A percentile compares a stretch with the other conserved stretches of the same genome.
phyloP scores from a whole-genome alignment of 2,888 invertebrate species.

The Nemoura dubitans region DNA sequence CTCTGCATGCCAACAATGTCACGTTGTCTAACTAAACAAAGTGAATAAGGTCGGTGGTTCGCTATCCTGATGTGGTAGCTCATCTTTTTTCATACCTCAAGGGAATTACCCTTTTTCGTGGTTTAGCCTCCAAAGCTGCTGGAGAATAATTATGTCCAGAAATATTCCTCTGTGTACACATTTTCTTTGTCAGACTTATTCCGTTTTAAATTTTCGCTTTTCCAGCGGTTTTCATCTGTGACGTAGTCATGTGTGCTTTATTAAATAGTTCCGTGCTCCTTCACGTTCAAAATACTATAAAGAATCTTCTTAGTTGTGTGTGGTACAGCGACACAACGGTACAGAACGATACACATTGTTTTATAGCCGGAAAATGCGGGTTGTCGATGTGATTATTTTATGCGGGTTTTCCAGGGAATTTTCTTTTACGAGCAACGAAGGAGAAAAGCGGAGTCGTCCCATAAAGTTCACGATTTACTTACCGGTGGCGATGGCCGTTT shows the following conservation, averaged over 20 bases:
- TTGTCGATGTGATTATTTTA: not conserved
- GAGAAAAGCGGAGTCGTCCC: not conserved
- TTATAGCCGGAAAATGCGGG: not conserved
- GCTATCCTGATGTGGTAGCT: not conserved
- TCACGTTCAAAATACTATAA: not conserved
- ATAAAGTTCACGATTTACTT: slow-evolving; percentile 46
- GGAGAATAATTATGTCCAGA: not conserved
- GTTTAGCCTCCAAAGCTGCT: not conserved
- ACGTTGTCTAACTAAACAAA: not conserved
- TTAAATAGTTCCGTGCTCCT: not conserved
- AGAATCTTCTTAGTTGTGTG: not conserved
- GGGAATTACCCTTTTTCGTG: not conserved
- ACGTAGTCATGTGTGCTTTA: not conserved
- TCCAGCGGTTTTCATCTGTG: not conserved
- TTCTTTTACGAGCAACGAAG: not conserved
- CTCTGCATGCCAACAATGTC: not conserved
- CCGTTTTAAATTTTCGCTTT: not conserved
- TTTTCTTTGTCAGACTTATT: not conserved
- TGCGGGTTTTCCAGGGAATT: not conserved
- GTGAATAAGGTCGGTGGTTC: not conserved
- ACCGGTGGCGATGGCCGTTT: slow-evolving; percentile 75
- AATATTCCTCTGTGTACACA: not conserved
- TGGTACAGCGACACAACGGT: not conserved
- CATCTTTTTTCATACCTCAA: not conserved
- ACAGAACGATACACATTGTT: not conserved